Conservation (phyloP, 2,797 vertebrate genomes). For the Bucorvus abyssinicus region DNA sequence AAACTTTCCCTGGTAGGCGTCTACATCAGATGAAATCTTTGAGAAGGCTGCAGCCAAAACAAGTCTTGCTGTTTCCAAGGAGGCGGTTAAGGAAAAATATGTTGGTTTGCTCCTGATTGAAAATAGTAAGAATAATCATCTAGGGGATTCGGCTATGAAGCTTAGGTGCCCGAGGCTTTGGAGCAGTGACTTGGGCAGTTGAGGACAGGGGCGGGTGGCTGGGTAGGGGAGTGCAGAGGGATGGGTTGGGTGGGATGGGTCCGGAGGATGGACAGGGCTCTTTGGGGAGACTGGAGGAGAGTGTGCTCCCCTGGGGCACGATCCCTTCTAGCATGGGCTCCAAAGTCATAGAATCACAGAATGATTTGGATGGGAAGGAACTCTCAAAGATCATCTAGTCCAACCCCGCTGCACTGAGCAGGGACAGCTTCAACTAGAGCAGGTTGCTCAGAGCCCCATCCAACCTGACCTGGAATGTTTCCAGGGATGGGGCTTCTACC, state of each 20-base stretch:
- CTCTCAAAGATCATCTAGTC: neutral
- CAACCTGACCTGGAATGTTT: neutral
- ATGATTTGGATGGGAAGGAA: neutral
- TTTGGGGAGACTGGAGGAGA: neutral
- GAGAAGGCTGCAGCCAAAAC: neutral
- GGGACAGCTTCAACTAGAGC: too few species aligned
- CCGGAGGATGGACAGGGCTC: neutral
- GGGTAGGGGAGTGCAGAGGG: neutral
- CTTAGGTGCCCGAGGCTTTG: neutral
- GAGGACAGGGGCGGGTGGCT: neutral
- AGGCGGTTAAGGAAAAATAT: neutral
- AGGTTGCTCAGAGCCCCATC: neutral
- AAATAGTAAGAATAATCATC: neutral
- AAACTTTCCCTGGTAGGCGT: neutral
- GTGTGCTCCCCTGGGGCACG: rapidly evolving
- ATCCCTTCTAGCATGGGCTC: neutral
- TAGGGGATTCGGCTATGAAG: neutral
- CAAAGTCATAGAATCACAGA: neutral
- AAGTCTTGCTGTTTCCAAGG: neutral
- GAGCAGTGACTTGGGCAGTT: neutral
- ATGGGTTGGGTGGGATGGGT: neutral
- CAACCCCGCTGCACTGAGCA: neutral
- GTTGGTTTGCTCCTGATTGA: neutral
- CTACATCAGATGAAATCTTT: neutral
- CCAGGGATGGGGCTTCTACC: neutral